Conservation (phyloP, 1,140 invertebrate genomes). For the Caenorhabditis briggsae region DNA sequence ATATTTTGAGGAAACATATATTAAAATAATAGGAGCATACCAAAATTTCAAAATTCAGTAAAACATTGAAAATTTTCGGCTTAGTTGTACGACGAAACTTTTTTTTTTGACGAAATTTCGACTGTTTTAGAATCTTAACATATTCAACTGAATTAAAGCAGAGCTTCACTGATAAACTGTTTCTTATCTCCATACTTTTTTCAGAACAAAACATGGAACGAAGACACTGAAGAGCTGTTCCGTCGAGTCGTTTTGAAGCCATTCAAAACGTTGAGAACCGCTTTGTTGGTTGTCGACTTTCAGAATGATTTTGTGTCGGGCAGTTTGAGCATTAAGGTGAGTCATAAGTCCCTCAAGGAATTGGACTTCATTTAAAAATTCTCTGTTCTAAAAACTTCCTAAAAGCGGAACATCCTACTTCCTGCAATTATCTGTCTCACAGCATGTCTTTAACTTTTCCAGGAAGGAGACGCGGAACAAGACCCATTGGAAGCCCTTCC, state of each 20-base stretch:
- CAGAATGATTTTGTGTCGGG: constrained; percentile 98
- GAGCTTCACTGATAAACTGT: too few relatives aligned
- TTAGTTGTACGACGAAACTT: too few relatives aligned
- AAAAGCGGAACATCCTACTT: neutral
- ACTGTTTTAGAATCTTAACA: too few relatives aligned
- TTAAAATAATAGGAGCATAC: too few relatives aligned
- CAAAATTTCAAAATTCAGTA: too few relatives aligned
- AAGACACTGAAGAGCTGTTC: constrained; percentile 31
- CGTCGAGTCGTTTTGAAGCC: constrained; percentile 35
- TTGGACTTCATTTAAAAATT: too few relatives aligned
- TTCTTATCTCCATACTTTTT: neutral
- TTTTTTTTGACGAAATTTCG: too few relatives aligned
- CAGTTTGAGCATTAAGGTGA: constrained; percentile 86
- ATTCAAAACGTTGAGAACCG: constrained; percentile 76
- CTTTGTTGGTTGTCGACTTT: constrained; percentile 94
- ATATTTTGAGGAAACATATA: too few relatives aligned
- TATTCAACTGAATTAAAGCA: too few relatives aligned
- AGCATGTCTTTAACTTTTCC: neutral
- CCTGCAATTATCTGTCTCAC: neutral
- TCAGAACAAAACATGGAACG: constrained; percentile 50
- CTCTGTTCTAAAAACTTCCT: neutral
- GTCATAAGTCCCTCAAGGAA: too few relatives aligned
- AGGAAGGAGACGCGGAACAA: constrained; percentile 69
- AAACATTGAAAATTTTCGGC: too few relatives aligned
- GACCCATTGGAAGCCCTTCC: constrained; percentile 80